These are phyloP conservation scores for Progne subis DNA, from an alignment of 2,113 vertebrate species.

Conservation along the genomic window DNA sequence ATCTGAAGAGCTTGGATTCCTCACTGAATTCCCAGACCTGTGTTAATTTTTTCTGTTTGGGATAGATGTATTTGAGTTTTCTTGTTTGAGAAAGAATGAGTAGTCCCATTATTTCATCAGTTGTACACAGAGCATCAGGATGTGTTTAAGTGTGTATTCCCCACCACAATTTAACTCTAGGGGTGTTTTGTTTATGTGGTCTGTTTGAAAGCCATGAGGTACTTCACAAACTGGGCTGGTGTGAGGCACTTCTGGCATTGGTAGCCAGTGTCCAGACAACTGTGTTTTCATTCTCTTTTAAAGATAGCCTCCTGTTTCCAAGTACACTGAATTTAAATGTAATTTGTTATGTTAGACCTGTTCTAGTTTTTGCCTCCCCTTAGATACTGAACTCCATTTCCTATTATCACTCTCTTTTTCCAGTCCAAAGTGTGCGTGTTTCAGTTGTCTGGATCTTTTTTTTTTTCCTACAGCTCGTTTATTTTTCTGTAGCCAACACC, in stretches of 20 bases:
- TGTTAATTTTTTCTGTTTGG: not conserved
- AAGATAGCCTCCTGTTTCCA: not conserved
- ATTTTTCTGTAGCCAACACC: not conserved
- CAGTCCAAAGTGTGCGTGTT: not conserved
- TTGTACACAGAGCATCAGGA: fast-evolving
- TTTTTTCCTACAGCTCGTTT: not conserved
- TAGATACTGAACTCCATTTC: not conserved
- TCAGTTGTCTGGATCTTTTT: not conserved
- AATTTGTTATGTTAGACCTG: not conserved
- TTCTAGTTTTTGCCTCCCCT: not conserved
- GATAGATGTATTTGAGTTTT: not conserved
- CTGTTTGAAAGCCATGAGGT: not conserved
- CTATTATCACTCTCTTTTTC: not conserved
- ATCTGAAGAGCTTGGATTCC: not conserved
- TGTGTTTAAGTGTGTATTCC: not conserved
- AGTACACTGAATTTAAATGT: not conserved
- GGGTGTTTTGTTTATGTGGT: not conserved
- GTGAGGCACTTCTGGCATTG: not conserved
- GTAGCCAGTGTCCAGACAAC: not conserved
- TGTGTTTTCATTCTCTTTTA: not conserved
- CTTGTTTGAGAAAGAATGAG: fast-evolving
- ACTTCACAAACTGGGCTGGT: not conserved
- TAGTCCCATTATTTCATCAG: not conserved
- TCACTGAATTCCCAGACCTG: not conserved
- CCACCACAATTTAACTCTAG: not conserved